Evolutionary conservation across 2,888 invertebrate species (phyloP).

Genomic region (Dioctria linearis): DNA sequence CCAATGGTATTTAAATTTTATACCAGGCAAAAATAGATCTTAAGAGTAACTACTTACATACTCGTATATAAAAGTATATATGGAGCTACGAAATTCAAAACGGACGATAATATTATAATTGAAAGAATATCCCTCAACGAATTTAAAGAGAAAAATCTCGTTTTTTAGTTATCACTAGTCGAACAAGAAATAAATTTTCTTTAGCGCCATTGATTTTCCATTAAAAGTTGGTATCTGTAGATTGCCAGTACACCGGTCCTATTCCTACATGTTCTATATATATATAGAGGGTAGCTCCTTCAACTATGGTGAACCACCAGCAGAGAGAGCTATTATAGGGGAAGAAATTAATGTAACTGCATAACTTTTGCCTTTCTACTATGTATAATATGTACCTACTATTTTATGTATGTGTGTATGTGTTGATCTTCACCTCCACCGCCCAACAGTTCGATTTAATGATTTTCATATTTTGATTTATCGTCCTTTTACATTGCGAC

Average conservation of each 20-base stretch:
- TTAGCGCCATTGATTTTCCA: slow-evolving; percentile 54
- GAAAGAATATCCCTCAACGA: slow-evolving; percentile 24
- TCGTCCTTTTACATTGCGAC: background rate
- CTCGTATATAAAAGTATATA: background rate
- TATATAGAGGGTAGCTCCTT: too few species aligned
- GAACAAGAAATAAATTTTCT: slow-evolving; percentile 54
- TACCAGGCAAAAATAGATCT: too few species aligned
- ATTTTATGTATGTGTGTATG: background rate
- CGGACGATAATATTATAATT: slow-evolving; percentile 14
- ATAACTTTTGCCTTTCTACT: slow-evolving; percentile 43
- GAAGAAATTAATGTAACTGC: slow-evolving; percentile 53
- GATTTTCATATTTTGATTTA: slow-evolving; percentile 52
- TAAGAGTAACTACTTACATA: too few species aligned
- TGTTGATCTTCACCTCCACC: slow-evolving; percentile 9
- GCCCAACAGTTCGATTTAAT: slow-evolving; percentile 12
- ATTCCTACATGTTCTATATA: slow-evolving; percentile 5
- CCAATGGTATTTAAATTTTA: background rate
- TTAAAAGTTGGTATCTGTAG: slow-evolving; percentile 54
- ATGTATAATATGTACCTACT: too few species aligned
- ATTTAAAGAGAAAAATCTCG: slow-evolving; percentile 29
- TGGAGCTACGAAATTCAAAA: background rate
- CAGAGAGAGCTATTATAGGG: slow-evolving; percentile 33
- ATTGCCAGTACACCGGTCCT: slow-evolving; percentile 35
- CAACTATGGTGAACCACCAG: background rate
- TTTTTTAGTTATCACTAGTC: slow-evolving; percentile 50